Percentiles rank a stretch among this genome's conserved stretches.
Evolutionary conservation across 2,113 vertebrate genomes (phyloP).

Genomic region (Pangasianodon gigas): DNA sequence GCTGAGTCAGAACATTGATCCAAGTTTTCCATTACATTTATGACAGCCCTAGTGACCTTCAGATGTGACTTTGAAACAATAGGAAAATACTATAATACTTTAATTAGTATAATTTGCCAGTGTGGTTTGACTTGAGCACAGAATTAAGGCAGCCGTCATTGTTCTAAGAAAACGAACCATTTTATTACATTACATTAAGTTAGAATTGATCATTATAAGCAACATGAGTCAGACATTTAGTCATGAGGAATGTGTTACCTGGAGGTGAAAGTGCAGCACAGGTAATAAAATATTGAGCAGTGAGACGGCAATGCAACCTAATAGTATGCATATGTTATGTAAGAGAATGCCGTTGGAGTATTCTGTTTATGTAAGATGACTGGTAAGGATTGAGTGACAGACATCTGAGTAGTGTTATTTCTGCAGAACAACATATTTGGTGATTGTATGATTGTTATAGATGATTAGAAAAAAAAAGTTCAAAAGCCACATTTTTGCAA

Average conservation of each 20-base stretch:
- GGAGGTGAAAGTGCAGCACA: slow-evolving; percentile 45
- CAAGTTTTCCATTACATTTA: slow-evolving; percentile 46
- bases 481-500: slow-evolving; percentile 26
- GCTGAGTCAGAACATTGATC: slow-evolving; percentile 54
- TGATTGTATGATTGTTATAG: slow-evolving; percentile 6
- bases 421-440: slow-evolving; percentile 31
- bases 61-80: slow-evolving; percentile 21
- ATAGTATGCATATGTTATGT: slow-evolving; percentile 46
- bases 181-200: not conserved
- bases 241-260: slow-evolving; percentile 34
- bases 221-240: slow-evolving; percentile 19
- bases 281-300: slow-evolving; percentile 53
- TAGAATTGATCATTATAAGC: slow-evolving; percentile 9
- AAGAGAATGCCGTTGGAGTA: slow-evolving; percentile 43
- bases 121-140: not conserved
- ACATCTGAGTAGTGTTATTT: slow-evolving; percentile 45
- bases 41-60: slow-evolving; percentile 27
- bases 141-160: not conserved
- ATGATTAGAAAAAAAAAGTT: not conserved
- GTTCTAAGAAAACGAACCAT: not conserved
- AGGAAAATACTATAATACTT: not conserved
- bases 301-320: slow-evolving; percentile 50
- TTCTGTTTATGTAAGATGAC: slow-evolving; percentile 35
- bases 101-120: not conserved
- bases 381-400: slow-evolving; percentile 21